Percentiles rank a stretch among this genome's conserved stretches.
Evolutionary conservation across 1,140 invertebrate species (phyloP).

Genomic region (Drosophila dunni): DNA sequence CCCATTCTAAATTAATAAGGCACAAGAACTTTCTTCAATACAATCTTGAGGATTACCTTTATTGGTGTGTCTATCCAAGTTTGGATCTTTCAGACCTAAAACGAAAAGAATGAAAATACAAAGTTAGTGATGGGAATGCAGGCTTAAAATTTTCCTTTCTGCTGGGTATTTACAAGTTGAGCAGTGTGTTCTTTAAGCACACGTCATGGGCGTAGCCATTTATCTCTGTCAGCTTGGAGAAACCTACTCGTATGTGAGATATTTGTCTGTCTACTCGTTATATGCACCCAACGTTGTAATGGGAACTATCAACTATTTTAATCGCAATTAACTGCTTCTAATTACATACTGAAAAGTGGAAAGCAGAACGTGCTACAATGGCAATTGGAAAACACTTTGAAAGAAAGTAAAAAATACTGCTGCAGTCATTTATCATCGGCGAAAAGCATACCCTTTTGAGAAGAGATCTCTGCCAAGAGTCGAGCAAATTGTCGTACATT

Average conservation of each 20-base stretch:
- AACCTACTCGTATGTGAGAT: constrained; percentile 16
- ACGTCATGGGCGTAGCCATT: constrained; percentile 28
- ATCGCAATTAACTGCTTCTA: constrained; percentile 75
- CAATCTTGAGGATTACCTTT: constrained; percentile 59
- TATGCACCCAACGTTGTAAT: constrained; percentile 12
- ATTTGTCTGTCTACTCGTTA: constrained; percentile 41
- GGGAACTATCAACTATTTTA: constrained; percentile 65
- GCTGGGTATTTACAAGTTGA: neutral
- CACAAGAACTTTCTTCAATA: neutral
- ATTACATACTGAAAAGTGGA: constrained; percentile 43
- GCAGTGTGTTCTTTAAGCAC: neutral
- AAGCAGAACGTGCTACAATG: neutral
- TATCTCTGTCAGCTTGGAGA: constrained; percentile 51
- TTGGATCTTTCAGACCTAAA: constrained; percentile 81
- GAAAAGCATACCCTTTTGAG: neutral
- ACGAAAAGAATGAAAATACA: constrained; percentile 20
- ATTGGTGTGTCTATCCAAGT: constrained; percentile 74
- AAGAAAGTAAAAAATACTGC: constrained; percentile 1
- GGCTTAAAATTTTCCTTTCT: neutral
- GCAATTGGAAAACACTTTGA: constrained; percentile 12
- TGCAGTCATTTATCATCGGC: constrained; percentile 11
- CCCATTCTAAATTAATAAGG: neutral
- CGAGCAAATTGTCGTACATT: constrained; percentile 27
- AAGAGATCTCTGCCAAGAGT: constrained; percentile 15
- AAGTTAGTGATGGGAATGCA: neutral